A percentile compares a stretch with the other conserved stretches of the same genome.
These are phyloP conservation scores for Drosophila saltans DNA, from an alignment of 1,140 invertebrate genomes.

Conservation along the genomic window DNA sequence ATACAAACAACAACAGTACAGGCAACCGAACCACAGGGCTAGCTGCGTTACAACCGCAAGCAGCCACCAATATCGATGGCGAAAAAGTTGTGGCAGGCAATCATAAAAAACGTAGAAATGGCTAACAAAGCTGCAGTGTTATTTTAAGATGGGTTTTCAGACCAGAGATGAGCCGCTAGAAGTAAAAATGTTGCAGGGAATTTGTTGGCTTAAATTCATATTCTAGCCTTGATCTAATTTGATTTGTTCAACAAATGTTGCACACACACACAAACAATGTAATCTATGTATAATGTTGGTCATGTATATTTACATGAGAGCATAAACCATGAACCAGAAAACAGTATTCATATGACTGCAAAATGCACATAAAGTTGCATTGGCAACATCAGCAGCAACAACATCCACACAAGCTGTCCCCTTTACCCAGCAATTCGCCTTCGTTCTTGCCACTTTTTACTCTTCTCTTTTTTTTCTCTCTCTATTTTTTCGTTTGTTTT, in stretches of 20 bases:
- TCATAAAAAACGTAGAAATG: slow-evolving; percentile 77
- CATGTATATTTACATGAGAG: slow-evolving; percentile 1
- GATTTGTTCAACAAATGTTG: slow-evolving; percentile 1
- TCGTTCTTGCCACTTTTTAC: slow-evolving; percentile 7
- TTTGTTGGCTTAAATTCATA: neutral
- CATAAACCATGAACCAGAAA: slow-evolving; percentile 34
- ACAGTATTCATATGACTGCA: slow-evolving; percentile 15
- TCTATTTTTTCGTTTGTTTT: slow-evolving; percentile 25
- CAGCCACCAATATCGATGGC: slow-evolving; percentile 72
- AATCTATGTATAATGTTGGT: slow-evolving; percentile 18
- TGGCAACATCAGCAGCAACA: slow-evolving; percentile 36
- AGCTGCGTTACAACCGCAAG: slow-evolving; percentile 23
- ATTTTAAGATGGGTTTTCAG: slow-evolving; percentile 14
- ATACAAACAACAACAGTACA: slow-evolving; percentile 69
- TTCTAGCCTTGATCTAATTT: neutral
- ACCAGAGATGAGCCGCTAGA: neutral
- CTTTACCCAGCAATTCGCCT: slow-evolving; percentile 14
- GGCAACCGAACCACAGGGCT: slow-evolving; percentile 56
- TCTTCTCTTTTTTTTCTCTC: neutral
- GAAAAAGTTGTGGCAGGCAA: slow-evolving; percentile 80
- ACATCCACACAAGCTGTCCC: slow-evolving; percentile 11
- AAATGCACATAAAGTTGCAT: slow-evolving; percentile 73
- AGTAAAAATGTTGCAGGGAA: too few relatives aligned
- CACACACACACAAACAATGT: neutral
- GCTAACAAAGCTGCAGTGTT: slow-evolving; percentile 53